Percentiles rank a stretch among this genome's conserved stretches.
Conservation (phyloP, 2,113 vertebrate species). For the human (Homo sapiens) region GRCh38 chr9:132822501-132823000, state of each 20-base stretch:
- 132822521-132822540: neutral
- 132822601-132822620: neutral
- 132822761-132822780: constrained; percentile 22
- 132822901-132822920: neutral
- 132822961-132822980: neutral
- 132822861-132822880: neutral
- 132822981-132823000: neutral
- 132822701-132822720: constrained; percentile 64
- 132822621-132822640: neutral
- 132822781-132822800: constrained; percentile 47
- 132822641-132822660: neutral
- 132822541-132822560: neutral
- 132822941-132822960: neutral
- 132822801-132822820: neutral
- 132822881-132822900: neutral
- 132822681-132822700: constrained; percentile 59
- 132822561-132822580: neutral
- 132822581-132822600: neutral
- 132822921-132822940: constrained; percentile 4
- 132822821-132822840: neutral
- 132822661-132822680: constrained; percentile 25
- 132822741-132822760: constrained; percentile 58
- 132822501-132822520: neutral
- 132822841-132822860: neutral
- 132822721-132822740: constrained; percentile 23